Conservation (phyloP, 2,888 invertebrate species). For the Brachyopa scutellaris region DNA sequence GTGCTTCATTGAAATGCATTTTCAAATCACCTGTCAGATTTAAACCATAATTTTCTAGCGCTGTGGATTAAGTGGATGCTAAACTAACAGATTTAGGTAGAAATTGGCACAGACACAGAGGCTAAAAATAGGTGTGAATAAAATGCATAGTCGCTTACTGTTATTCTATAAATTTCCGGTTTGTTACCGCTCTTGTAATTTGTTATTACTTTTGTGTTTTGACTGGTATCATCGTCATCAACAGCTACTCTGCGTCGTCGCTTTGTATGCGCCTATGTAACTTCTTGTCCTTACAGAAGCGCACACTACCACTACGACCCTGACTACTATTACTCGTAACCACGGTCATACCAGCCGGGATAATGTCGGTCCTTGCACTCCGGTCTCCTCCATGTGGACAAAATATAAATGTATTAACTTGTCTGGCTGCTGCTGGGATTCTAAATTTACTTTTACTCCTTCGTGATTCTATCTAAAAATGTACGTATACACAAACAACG, state of each 20-base stretch:
- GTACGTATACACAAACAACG: constrained; percentile 30
- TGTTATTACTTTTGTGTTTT: constrained; percentile 55
- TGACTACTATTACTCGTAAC: constrained; percentile 8
- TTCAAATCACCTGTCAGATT: too few relatives aligned
- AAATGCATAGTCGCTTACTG: constrained; percentile 25
- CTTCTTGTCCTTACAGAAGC: constrained; percentile 13
- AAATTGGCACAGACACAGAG: too few relatives aligned
- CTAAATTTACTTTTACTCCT: constrained; percentile 65
- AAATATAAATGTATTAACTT: constrained; percentile 67
- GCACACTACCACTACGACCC: constrained; percentile 18
- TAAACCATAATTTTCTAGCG: too few relatives aligned
- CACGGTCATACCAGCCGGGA: constrained; percentile 47
- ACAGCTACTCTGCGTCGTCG: too few relatives aligned
- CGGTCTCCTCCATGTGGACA: constrained; percentile 42
- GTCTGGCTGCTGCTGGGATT: constrained; percentile 31
- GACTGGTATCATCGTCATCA: constrained; percentile 53
- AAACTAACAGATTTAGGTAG: too few relatives aligned
- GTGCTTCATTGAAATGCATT: too few relatives aligned
- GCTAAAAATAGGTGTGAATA: too few relatives aligned
- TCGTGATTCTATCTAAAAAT: constrained; percentile 60
- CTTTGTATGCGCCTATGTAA: too few relatives aligned
- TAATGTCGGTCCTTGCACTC: constrained; percentile 67
- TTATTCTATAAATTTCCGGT: neutral
- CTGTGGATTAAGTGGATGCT: too few relatives aligned
- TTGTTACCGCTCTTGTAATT: neutral